Evolutionary conservation across 2,888 invertebrate genomes (phyloP).

Genomic region (Agrochola macilenta): DNA sequence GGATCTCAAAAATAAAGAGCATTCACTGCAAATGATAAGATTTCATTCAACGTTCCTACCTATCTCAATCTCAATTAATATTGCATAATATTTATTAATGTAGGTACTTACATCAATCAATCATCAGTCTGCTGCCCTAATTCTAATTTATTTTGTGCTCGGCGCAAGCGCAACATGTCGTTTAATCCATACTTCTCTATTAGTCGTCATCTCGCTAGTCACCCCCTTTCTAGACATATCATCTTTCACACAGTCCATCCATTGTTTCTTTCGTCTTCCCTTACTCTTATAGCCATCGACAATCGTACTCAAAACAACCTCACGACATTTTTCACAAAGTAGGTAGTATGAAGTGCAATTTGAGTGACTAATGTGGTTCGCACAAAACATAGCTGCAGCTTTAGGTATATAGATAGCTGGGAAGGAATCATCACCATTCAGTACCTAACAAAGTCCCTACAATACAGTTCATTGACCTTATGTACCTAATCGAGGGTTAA

Average conservation of each 20-base stretch:
- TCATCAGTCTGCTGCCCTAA: too few relatives aligned
- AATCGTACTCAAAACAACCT: too few relatives aligned
- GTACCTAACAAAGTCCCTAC: not conserved
- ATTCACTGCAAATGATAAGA: constrained; percentile 78
- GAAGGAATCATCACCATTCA: not conserved
- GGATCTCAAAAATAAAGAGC: constrained; percentile 90
- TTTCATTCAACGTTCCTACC: constrained; percentile 44
- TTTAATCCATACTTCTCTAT: too few relatives aligned
- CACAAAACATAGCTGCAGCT: constrained; percentile 1
- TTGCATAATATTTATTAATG: not conserved
- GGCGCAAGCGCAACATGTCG: too few relatives aligned
- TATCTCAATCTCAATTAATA: not conserved
- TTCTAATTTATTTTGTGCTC: too few relatives aligned
- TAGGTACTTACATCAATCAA: not conserved
- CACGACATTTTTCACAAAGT: not conserved
- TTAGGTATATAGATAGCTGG: not conserved
- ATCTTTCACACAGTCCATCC: too few relatives aligned
- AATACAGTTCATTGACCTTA: constrained; percentile 7
- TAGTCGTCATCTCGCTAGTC: too few relatives aligned
- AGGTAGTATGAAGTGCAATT: not conserved
- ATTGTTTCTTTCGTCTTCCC: too few relatives aligned
- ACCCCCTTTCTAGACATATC: too few relatives aligned
- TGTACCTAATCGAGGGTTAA: not conserved
- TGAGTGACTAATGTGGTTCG: constrained; percentile 19
- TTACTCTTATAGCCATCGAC: too few relatives aligned